Evolutionary conservation across 1,140 invertebrate genomes (phyloP).

Genomic region (Macrostomum lignano): DNA sequence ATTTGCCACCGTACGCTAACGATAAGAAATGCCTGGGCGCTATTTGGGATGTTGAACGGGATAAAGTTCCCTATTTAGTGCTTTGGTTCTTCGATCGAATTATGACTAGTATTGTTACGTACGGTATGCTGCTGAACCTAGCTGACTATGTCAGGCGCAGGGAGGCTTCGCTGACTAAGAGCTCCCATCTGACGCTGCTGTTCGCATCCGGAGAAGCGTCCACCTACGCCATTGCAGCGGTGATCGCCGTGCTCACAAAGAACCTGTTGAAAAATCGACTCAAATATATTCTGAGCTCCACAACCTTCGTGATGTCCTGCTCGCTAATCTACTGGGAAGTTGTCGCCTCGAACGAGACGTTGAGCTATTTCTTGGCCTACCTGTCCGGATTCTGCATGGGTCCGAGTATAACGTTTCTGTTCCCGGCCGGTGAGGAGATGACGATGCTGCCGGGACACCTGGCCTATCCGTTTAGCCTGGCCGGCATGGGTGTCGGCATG

Average conservation of each 20-base stretch:
- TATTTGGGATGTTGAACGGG: neutral
- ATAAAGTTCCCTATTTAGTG: neutral
- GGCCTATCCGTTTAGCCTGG: conserved; percentile 4
- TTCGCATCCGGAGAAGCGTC: conserved; percentile 4
- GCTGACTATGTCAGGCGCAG: conserved; percentile 1
- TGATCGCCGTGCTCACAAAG: conserved; percentile 3
- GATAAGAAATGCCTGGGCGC: neutral
- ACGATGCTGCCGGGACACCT: conserved; percentile 1
- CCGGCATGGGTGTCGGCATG: conserved; percentile 5
- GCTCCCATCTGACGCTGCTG: neutral
- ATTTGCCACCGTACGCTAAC: neutral
- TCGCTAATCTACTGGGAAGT: conserved; percentile 1
- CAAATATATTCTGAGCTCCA: conserved; percentile 4
- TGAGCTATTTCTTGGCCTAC: conserved; percentile 2
- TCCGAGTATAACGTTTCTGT: conserved; percentile 4
- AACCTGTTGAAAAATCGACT: conserved; percentile 3
- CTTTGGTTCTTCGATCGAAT: conserved; percentile 5
- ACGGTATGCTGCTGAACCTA: conserved; percentile 6
- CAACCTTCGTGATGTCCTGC: neutral
- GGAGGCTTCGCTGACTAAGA: neutral
- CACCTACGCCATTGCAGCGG: conserved; percentile 3
- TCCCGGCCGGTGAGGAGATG: conserved; percentile 7
- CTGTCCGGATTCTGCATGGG: conserved; percentile 3
- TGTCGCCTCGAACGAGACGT: neutral
- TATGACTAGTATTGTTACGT: conserved; percentile 4